Evolutionary conservation across 2,888 invertebrate genomes (phyloP).

Genomic region (Proisotoma minuta): DNA sequence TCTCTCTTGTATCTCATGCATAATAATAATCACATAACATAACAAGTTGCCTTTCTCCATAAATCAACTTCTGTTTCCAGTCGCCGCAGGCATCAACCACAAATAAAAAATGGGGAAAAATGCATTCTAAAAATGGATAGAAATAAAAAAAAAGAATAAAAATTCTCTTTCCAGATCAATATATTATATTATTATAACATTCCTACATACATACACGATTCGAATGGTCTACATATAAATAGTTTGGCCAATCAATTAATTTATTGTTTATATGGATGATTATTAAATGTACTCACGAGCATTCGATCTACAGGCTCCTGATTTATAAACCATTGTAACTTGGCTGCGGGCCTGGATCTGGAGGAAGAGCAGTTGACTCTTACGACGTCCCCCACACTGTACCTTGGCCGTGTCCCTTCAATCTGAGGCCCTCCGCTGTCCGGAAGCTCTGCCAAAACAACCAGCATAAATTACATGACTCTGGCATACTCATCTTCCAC

Average conservation of each 20-base stretch:
- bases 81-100: background rate
- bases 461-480: no score
- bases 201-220: no score
- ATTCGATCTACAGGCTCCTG: conserved; percentile 61
- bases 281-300: background rate
- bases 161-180: no score
- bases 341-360: conserved; percentile 74
- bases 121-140: background rate
- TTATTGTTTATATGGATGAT: background rate
- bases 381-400: conserved; percentile 75
- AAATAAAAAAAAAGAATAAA: background rate
- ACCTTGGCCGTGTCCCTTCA: conserved; percentile 71
- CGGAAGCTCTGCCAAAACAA: conserved; percentile 71
- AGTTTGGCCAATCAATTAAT: no score
- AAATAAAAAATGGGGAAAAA: background rate
- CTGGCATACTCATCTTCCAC: no score
- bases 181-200: no score
- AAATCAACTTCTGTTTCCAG: background rate
- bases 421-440: conserved; percentile 72
- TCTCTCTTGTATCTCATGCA: conserved; percentile 8
- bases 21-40: conserved; percentile 7
- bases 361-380: conserved; percentile 80
- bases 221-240: no score
- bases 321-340: conserved; percentile 81
- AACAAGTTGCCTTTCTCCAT: background rate